These are phyloP conservation scores for Manis crassicaudata DNA, from an alignment of 2,797 vertebrate species.

Conservation along the genomic window DNA sequence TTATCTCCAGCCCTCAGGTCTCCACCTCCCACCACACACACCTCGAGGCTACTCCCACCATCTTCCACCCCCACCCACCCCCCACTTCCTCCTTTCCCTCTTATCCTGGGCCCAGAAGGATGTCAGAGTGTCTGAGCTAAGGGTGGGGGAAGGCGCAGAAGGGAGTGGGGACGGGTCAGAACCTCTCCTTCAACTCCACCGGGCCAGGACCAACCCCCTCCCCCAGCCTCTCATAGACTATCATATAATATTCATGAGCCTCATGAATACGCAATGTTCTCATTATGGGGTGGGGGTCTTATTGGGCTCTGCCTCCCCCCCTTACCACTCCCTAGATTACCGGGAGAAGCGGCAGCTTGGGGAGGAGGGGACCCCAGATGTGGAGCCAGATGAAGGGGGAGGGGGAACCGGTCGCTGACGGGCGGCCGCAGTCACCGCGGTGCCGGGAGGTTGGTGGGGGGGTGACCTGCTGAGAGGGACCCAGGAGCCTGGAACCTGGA, in stretches of 20 bases:
- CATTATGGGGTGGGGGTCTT: conserved; percentile 74
- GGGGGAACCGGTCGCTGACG: conserved; percentile 63
- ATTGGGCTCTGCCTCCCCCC: not conserved
- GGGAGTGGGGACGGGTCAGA: not conserved
- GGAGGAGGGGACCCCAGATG: conserved; percentile 67
- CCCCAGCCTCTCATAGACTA: conserved; percentile 51
- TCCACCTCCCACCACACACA: conserved; percentile 68
- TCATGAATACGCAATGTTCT: conserved; percentile 78
- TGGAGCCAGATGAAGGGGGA: conserved; percentile 72
- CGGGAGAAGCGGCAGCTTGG: not conserved
- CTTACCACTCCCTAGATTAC: not conserved
- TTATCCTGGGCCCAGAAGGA: conserved; percentile 72
- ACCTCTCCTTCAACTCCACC: conserved; percentile 43
- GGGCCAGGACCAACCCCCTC: conserved; percentile 44
- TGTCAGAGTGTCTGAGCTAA: conserved; percentile 55
- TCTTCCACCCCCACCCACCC: conserved; percentile 30
- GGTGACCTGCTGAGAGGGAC: conserved; percentile 62
- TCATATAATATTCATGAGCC: conserved; percentile 80
- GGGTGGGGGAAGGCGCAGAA: conserved; percentile 37
- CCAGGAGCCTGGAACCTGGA: conserved; percentile 50
- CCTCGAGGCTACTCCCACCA: conserved; percentile 70
- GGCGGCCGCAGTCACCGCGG: conserved; percentile 75
- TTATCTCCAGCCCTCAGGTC: conserved; percentile 51
- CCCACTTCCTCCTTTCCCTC: conserved; percentile 70
- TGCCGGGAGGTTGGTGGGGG: conserved; percentile 21